These are phyloP conservation scores for Acromyrmex charruanus DNA, from an alignment of 1,140 invertebrate species.

Conservation along the genomic window DNA sequence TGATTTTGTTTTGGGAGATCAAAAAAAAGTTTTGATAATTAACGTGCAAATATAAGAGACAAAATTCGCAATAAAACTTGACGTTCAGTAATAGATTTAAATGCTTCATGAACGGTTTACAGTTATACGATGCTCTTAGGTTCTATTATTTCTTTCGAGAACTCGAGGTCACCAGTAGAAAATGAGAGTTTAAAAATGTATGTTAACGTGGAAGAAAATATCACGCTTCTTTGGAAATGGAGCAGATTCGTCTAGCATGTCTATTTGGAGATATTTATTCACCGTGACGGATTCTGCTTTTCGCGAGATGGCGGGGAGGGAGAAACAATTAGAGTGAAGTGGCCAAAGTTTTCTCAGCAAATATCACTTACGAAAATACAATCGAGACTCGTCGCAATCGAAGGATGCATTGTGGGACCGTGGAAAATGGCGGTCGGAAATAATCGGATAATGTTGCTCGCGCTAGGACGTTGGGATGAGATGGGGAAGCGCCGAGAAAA, in stretches of 20 bases:
- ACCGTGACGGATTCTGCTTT: constrained; percentile 4
- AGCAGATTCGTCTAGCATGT: neutral
- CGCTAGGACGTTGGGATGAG: constrained; percentile 43
- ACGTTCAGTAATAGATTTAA: constrained; percentile 5
- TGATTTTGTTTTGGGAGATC: neutral
- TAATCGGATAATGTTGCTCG: constrained; percentile 76
- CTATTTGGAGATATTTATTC: constrained; percentile 50
- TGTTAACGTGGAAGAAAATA: constrained; percentile 39
- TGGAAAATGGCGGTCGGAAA: constrained; percentile 67
- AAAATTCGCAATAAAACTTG: neutral
- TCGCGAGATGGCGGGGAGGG: neutral
- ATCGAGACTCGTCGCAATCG: constrained; percentile 67
- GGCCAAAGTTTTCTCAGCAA: constrained; percentile 73
- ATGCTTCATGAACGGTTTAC: neutral
- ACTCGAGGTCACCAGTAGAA: neutral
- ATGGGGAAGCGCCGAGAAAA: constrained; percentile 54
- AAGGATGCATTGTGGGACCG: constrained; percentile 68
- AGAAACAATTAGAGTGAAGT: constrained; percentile 71
- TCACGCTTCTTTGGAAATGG: constrained; percentile 3
- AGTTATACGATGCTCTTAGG: neutral
- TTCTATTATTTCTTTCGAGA: constrained; percentile 1
- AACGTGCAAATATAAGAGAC: neutral
- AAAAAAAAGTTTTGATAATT: neutral
- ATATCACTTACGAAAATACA: constrained; percentile 73
- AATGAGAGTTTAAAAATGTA: constrained; percentile 44